Evolutionary conservation across 92 coral and sea anemone genomes (phyloP).

Genomic region (Siderastrea radians): DNA sequence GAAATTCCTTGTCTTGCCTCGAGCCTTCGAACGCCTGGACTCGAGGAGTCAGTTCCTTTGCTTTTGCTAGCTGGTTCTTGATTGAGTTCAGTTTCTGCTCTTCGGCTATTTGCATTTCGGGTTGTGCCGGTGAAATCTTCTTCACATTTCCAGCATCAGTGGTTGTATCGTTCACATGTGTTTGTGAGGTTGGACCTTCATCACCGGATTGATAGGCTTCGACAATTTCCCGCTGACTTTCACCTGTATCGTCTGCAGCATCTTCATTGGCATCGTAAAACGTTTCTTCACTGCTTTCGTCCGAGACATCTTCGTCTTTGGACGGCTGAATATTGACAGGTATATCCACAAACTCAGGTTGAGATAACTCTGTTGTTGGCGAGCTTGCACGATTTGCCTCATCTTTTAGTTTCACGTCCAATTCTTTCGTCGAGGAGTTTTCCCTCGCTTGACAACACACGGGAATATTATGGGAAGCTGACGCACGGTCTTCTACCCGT

Average conservation of each 20-base stretch:
- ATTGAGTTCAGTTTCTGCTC: conserved; percentile 48
- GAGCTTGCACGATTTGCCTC: neutral
- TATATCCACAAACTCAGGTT: neutral
- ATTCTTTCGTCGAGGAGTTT: conserved; percentile 11
- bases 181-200: neutral
- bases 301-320: neutral
- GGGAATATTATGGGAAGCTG: neutral
- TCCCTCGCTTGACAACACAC: conserved; percentile 8
- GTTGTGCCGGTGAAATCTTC: neutral
- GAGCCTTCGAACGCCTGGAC: conserved; percentile 47
- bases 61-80: conserved; percentile 39
- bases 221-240: neutral
- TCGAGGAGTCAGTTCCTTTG: conserved; percentile 49
- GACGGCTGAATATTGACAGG: neutral
- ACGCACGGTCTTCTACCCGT: neutral
- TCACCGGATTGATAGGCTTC: neutral
- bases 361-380: conserved; percentile 23
- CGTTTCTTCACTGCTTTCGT: neutral
- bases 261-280: neutral
- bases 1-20: conserved; percentile 46
- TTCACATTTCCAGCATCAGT: neutral
- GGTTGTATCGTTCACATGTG: neutral
- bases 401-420: conserved; percentile 15
- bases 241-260: neutral
- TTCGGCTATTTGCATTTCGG: neutral